Conservation (phyloP, 2,113 vertebrate species). For the Phyllostomus discolor region DNA sequence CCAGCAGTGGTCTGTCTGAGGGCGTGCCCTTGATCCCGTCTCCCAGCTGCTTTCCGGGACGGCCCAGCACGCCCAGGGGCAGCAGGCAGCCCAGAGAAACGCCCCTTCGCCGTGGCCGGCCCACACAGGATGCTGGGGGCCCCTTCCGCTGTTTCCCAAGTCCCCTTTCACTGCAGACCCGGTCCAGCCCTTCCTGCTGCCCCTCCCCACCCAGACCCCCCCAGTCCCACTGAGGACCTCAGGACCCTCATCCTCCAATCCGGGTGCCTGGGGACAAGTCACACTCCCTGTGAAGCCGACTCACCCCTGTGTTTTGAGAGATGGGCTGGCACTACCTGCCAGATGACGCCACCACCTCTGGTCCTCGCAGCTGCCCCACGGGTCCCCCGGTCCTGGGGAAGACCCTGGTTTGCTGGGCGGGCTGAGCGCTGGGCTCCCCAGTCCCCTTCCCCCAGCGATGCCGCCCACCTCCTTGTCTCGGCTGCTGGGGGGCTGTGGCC, state of each 20-base stretch:
- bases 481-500: fast-evolving
- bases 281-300: fast-evolving
- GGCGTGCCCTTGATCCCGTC: not conserved
- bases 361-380: fast-evolving
- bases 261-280: not conserved
- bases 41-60: fast-evolving
- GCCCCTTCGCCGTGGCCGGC: not conserved
- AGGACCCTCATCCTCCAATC: too few relatives aligned
- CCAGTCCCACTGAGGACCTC: fast-evolving
- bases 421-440: fast-evolving
- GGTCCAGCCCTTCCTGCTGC: fast-evolving
- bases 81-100: fast-evolving
- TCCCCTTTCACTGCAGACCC: not conserved
- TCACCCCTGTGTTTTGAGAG: fast-evolving
- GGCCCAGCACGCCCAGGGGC: fast-evolving
- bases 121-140: fast-evolving
- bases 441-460: fast-evolving
- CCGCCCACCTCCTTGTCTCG: fast-evolving
- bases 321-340: not conserved
- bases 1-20: fast-evolving
- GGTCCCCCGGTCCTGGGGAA: fast-evolving
- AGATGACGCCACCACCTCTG: fast-evolving
- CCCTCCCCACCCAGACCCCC: not conserved
- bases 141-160: fast-evolving
- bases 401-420: fast-evolving